Base-by-base conservation (phyloP, 2,797 vertebrate species). In the Alcedo atthis region DNA sequence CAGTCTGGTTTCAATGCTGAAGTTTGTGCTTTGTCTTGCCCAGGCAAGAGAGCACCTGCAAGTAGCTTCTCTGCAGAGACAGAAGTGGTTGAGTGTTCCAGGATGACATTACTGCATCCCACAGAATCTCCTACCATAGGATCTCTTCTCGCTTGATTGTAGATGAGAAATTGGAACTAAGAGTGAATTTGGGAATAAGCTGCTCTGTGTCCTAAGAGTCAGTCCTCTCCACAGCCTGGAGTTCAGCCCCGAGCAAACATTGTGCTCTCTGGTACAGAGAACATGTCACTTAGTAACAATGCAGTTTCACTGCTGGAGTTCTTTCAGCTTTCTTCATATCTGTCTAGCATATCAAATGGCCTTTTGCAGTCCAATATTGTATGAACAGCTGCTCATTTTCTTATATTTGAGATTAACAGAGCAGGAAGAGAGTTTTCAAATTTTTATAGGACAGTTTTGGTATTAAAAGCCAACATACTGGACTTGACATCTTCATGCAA, bases 41-140 rank as follows among this genome's bases (percentile, higher is more conserved):
- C 59, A 5, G 42, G 48, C 33, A 46, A 17, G 37, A 58, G 32
- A 6, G 7, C 32, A 9, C 15, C 55, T 42, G 22, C 8, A 7
- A 48, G 49, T 3, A 32, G 17, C n/a, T 16, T 64, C 25, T 64
- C 5, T 1, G 0, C 0, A 37, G 3, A 5, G 15, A 13, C 66
- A 43, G 63, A 6, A 9, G 25, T 43, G 9, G 3, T 20, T 25
- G 54, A 16, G 2, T 5, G 3, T 5, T 64, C 59, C 62, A 58
- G 24, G 35, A 7, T 55, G 48, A 26, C 33, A 64, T 57, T 19
- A 0, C 22, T 32, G 55, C 4, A 3, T 62, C 48, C 45, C 74
- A 24, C 66, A 66, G 51, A 68, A 64, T 53, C 43, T 15, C 3
- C 24, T 43, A 1, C 8, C 2, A 1, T 1, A 0, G 19, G 5